Percentiles rank a stretch among this genome's conserved stretches.
Evolutionary conservation across 1,140 invertebrate species (phyloP).

Genomic region (Elysia chlorotica): DNA sequence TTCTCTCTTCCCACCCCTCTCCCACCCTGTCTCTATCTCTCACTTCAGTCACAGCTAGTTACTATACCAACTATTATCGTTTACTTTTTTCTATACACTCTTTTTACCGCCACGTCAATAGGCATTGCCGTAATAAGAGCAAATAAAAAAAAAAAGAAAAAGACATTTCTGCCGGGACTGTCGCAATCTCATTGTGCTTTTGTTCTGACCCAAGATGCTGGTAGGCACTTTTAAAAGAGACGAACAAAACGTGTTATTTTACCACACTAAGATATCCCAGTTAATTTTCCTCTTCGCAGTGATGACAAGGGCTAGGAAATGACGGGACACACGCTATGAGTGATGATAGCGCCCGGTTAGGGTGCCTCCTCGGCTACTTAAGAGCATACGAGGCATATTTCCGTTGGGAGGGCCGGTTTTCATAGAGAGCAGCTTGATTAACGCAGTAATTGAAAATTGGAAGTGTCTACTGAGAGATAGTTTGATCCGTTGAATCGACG

Average conservation of each 20-base stretch:
- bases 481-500: constrained; percentile 1
- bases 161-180: too few relatives aligned
- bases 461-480: constrained; percentile 1
- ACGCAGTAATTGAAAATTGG: constrained; percentile 20
- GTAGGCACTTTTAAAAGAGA: not conserved
- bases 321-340: too few relatives aligned
- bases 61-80: too few relatives aligned
- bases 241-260: constrained; percentile 11
- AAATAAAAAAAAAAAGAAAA: too few relatives aligned
- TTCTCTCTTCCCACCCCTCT: not conserved
- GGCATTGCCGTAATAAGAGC: too few relatives aligned
- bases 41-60: not conserved
- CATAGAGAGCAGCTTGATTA: not conserved
- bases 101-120: too few relatives aligned
- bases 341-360: too few relatives aligned
- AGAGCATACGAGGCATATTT: constrained; percentile 6
- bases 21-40: not conserved
- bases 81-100: too few relatives aligned
- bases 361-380: not conserved
- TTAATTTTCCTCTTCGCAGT: not conserved
- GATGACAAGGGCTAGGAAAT: not conserved
- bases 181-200: constrained; percentile 15
- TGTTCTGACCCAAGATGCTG: constrained; percentile 3
- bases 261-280: constrained; percentile 1
- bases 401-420: not conserved